These are phyloP conservation scores for Rhagologus leucostigma DNA, from an alignment of 2,113 vertebrate species.

Conservation along the genomic window DNA sequence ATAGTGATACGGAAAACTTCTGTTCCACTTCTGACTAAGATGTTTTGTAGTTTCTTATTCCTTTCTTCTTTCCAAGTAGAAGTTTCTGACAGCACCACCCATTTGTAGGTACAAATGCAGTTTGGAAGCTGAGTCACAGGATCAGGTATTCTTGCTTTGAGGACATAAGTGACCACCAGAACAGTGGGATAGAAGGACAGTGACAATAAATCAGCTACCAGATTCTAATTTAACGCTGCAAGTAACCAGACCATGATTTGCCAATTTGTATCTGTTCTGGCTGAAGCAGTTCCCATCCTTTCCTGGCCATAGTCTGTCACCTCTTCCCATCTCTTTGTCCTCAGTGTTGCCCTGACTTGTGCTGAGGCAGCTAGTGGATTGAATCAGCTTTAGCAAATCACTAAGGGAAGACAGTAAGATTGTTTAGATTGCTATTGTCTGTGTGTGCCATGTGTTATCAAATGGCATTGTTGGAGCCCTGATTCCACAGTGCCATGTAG, in stretches of 20 bases:
- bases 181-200: background rate
- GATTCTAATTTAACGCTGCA: background rate
- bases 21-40: background rate
- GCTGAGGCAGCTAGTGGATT: background rate
- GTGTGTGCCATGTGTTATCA: background rate
- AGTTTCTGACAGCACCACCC: background rate
- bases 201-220: background rate
- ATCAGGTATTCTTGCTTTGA: background rate
- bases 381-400: constrained; percentile 10
- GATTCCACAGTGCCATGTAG: background rate
- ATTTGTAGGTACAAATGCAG: background rate
- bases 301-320: background rate
- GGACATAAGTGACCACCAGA: background rate
- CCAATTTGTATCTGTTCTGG: background rate
- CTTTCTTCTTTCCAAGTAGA: background rate
- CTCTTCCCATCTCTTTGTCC: background rate
- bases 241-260: background rate
- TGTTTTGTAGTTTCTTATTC: background rate
- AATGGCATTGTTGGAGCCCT: background rate
- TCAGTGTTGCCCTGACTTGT: background rate
- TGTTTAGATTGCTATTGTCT: background rate
- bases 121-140: background rate
- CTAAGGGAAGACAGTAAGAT: background rate
- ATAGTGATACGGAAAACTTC: background rate
- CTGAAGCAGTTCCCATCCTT: background rate